Evolutionary conservation across 2,888 invertebrate species (phyloP), one percentile per base, ranked within the genome.

Genomic region (Leucoma salicis): DNA sequence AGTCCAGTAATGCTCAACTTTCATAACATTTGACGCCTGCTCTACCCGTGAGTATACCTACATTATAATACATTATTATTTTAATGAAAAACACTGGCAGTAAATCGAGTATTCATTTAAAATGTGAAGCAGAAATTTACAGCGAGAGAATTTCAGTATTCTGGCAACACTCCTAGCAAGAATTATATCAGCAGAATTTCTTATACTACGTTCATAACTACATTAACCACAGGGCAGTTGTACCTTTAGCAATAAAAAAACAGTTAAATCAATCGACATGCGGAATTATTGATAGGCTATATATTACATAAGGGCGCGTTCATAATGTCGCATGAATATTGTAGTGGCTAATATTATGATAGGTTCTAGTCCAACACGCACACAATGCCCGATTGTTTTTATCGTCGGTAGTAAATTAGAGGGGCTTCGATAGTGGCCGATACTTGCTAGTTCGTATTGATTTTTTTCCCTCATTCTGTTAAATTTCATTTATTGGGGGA

Each of bases 381-480:
- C 82, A 80, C 80, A 70, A 35, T 27, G 42, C 15, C 36, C 61
- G 64, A 80, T 85, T 84, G 86, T 86, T 88, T 85, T 86, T 85
- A 87, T 87, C 83, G 82, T 62, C 51, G 64, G 71, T 72, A 82
- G 80, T 86, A 85, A 87, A 86, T 88, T 85, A 86, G 75, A 75
- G 80, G 80, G 79, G 74, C 47, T 49, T 57, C 80, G 85, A 84
- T 87, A 86, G 82, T 85, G 78, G 74, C 73, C 80, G 83, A 82
- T 83, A 78, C 70, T 74, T 66, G 72, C 70, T 77, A 80, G 78
- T 70, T 63, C 37, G 82, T 88, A 88, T 89, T 86, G 88, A 88
- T 89, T 89, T 88, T 83, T 87, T 89, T 88, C 88, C 88, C 83
- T 87, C 88, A 87, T 87, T 86, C 87, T 82, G 89, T 86, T 83